A percentile compares a stretch with the other conserved stretches of the same genome.
Conservation (phyloP, 2,113 vertebrate genomes). For the Hylia prasina region DNA sequence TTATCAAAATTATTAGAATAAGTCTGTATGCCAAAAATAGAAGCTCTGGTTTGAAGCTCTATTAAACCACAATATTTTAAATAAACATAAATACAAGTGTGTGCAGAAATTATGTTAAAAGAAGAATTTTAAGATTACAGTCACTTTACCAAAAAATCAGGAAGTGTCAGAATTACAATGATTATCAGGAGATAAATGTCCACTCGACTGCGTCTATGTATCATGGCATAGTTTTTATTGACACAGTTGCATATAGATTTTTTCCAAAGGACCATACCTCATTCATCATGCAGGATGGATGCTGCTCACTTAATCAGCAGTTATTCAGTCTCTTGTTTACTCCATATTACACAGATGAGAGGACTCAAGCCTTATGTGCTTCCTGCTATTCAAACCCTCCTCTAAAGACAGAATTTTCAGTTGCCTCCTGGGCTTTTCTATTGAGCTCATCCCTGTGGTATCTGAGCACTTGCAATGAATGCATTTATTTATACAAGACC, state of each 20-base stretch:
- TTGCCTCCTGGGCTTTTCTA: slow-evolving; percentile 21
- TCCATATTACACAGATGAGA: neutral
- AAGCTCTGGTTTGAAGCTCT: neutral
- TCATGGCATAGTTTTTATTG: neutral
- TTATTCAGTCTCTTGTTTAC: slow-evolving; percentile 36
- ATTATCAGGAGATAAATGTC: neutral
- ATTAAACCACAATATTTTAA: neutral
- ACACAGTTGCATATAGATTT: neutral
- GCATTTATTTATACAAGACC: slow-evolving; percentile 18
- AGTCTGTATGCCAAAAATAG: neutral
- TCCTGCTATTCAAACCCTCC: neutral
- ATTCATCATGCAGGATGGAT: neutral
- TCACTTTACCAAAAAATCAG: neutral
- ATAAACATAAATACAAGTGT: neutral
- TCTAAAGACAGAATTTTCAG: slow-evolving; percentile 34
- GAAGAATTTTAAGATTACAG: neutral
- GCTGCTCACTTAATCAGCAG: slow-evolving; percentile 35
- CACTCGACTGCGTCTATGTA: neutral
- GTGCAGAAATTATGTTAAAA: neutral
- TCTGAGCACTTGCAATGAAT: neutral
- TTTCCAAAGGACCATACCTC: neutral
- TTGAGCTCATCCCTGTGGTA: neutral
- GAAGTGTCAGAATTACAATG: neutral
- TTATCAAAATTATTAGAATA: neutral
- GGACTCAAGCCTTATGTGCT: slow-evolving; percentile 7